These are phyloP conservation scores for Grus americana DNA, from an alignment of 2,113 vertebrate genomes.

Conservation along the genomic window DNA sequence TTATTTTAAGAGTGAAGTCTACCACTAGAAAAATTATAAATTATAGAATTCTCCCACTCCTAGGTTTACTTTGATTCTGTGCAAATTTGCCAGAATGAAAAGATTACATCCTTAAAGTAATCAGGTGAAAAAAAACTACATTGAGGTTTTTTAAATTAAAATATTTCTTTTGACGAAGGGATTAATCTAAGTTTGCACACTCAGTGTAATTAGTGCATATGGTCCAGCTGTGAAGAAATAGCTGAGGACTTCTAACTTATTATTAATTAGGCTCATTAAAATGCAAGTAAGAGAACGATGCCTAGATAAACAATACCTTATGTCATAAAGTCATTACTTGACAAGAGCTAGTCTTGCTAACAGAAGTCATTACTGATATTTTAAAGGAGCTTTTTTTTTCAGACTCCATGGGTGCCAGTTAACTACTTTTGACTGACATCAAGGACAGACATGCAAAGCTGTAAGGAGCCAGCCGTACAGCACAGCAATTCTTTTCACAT, in stretches of 20 bases:
- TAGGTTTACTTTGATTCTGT: constrained; percentile 39
- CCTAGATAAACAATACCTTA: constrained; percentile 86
- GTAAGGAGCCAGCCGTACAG: constrained; percentile 68
- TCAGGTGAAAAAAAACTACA: constrained; percentile 21
- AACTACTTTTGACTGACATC: constrained; percentile 85
- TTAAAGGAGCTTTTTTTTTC: constrained; percentile 62
- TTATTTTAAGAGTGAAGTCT: constrained; percentile 41
- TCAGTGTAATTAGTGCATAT: constrained; percentile 84
- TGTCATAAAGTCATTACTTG: constrained; percentile 84
- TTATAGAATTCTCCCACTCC: constrained; percentile 2
- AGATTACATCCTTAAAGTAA: constrained; percentile 32
- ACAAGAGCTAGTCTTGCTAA: constrained; percentile 76
- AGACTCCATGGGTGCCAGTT: constrained; percentile 77
- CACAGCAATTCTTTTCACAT: constrained; percentile 78
- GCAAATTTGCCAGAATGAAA: constrained; percentile 24
- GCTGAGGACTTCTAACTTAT: constrained; percentile 82
- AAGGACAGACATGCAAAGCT: constrained; percentile 80
- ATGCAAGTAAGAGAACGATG: constrained; percentile 82
- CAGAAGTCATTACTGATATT: constrained; percentile 77
- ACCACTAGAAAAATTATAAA: constrained; percentile 22
- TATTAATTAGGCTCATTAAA: constrained; percentile 89
- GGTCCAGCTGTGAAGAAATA: constrained; percentile 86
- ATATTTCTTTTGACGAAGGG: constrained; percentile 67
- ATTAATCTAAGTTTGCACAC: constrained; percentile 75
- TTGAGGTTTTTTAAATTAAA: constrained; percentile 62